Evolutionary conservation across 2,797 vertebrate species (phyloP), one percentile per base, ranked within the genome.

Genomic region (Leontopithecus rosalia): DNA sequence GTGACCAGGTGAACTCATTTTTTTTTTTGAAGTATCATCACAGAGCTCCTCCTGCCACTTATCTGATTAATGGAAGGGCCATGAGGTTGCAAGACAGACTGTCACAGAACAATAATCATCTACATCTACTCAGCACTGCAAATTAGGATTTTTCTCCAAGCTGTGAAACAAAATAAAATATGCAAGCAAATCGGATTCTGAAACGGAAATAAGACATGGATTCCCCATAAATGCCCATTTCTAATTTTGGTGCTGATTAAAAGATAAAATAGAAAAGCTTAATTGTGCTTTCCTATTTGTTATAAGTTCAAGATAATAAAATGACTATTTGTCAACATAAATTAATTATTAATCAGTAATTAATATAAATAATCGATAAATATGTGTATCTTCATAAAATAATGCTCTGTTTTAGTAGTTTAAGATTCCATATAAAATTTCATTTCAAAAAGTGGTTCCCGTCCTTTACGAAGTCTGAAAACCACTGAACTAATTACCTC

Each of bases 401-500:
- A 82, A 91, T 80, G 13, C 14, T 88, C 50, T 58, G 58, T 43
- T 89, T 93, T 58, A 55, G 17, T n/a, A 95, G 22, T 39, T 36
- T 93, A 80, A 94, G 50, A 26, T 75, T 95, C 88, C 61, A 57
- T 77, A 95, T 88, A 95, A 96, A 96, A 90, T 96, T 95, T 97
- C 95, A 91, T 86, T 97, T 93, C 84, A 84, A 91, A 93, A 96
- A 85, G 22, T 14, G 24, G 79, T 57, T 95, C 67, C 52, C 85
- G 28, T 92, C 76, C 73, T 95, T 88, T 67, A 95, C 70, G 92
- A 90, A 96, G 93, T 91, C 84, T 77, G 73, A 96, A 96, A 97
- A 97, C 95, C 95, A 84, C 96, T 77, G 36, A 39, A 85, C 90
- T 97, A 96, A 97, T 97, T 90, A 96, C 95, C 93, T 97, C 93